Conservation (phyloP, 2,888 invertebrate species). For the Mechanitis messenoides region DNA sequence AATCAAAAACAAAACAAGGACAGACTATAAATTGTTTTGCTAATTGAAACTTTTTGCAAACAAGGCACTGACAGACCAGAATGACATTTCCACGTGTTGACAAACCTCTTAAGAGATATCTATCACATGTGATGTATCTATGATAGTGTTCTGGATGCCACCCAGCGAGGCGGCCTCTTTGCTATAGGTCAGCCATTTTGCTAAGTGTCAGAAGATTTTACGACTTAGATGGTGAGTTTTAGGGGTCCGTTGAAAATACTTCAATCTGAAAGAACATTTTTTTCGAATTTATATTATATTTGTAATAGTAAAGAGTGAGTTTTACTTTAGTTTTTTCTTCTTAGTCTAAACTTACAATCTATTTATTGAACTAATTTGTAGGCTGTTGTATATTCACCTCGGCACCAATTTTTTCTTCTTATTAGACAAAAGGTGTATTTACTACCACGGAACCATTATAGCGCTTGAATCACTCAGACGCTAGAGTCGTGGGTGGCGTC, state of each 20-base stretch:
- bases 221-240: slow-evolving; percentile 21
- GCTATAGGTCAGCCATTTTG: slow-evolving; percentile 36
- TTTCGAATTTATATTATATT: neutral
- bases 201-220: slow-evolving; percentile 36
- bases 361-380: too few species aligned
- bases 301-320: too few species aligned
- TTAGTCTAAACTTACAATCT: too few species aligned
- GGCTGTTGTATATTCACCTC: too few species aligned
- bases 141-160: slow-evolving; percentile 33
- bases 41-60: slow-evolving; percentile 7
- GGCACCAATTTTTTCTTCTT: too few species aligned
- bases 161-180: slow-evolving; percentile 39
- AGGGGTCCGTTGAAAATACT: slow-evolving; percentile 15
- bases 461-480: neutral
- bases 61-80: slow-evolving; percentile 16
- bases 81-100: slow-evolving; percentile 14
- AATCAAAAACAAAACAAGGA: too few species aligned
- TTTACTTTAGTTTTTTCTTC: too few species aligned
- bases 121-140: slow-evolving; percentile 31
- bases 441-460: neutral
- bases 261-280: neutral
- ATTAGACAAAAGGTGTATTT: too few species aligned
- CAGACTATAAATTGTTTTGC: neutral
- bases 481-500: slow-evolving; percentile 34
- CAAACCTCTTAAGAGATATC: slow-evolving; percentile 17